phyloP scores from a whole-genome alignment of 23 tunicate species.

The Phallusia fumigata region DNA sequence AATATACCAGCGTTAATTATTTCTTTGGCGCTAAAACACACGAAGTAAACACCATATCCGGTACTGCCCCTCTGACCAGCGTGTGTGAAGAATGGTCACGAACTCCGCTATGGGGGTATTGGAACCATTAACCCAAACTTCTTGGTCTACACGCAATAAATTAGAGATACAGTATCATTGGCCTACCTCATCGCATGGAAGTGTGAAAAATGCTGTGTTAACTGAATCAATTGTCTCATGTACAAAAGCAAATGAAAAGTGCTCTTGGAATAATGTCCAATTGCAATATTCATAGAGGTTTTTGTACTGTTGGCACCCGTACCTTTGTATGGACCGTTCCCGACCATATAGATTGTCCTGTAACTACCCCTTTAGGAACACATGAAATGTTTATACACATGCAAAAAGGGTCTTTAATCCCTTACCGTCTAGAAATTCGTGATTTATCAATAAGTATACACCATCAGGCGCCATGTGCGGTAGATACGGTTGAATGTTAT shows the following conservation, averaged over 20 bases:
- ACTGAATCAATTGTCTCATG: slow-evolving; percentile 7
- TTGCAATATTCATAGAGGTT: slow-evolving; percentile 5
- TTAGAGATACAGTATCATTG: neutral
- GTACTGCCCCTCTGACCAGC: neutral
- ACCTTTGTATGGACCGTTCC: slow-evolving; percentile 6
- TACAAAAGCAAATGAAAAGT: slow-evolving; percentile 5
- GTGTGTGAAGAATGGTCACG: neutral
- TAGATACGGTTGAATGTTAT: neutral
- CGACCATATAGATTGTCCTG: slow-evolving; percentile 3
- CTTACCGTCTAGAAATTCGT: slow-evolving; percentile 13
- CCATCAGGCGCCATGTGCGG: neutral
- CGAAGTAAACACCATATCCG: neutral
- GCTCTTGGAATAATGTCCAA: neutral
- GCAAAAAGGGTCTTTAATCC: neutral
- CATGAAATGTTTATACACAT: neutral
- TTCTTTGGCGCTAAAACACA: slow-evolving; percentile 16
- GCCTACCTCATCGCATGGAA: neutral
- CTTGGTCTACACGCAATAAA: slow-evolving; percentile 6
- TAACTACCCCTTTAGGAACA: slow-evolving; percentile 1
- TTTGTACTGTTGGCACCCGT: slow-evolving; percentile 1
- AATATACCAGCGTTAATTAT: neutral
- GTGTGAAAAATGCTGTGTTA: neutral
- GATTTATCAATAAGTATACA: slow-evolving; percentile 1
- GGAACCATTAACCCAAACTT: neutral
- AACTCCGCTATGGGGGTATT: neutral